These are phyloP conservation scores for Ichneumoninae sp. DNA, from an alignment of 2,888 invertebrate genomes.

Conservation along the genomic window DNA sequence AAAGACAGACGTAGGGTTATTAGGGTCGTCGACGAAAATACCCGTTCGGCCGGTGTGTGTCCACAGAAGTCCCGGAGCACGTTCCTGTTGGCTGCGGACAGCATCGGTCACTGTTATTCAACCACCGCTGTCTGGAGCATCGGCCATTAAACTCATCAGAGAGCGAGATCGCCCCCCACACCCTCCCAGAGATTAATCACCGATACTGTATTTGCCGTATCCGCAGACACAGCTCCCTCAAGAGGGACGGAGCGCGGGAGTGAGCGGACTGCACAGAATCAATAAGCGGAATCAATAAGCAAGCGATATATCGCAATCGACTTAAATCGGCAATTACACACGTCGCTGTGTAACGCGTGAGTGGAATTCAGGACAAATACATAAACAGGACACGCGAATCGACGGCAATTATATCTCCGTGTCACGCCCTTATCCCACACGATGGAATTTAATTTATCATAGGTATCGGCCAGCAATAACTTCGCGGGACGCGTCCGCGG, in stretches of 20 bases:
- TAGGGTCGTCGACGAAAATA: constrained; percentile 30
- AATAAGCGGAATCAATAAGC: constrained; percentile 8
- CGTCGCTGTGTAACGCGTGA: constrained; percentile 14
- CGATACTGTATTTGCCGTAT: constrained; percentile 20
- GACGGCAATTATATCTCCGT: constrained; percentile 24
- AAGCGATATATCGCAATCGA: constrained; percentile 32
- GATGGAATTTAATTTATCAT: constrained; percentile 42
- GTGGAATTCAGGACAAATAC: constrained; percentile 23
- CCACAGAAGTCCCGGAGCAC: constrained; percentile 15
- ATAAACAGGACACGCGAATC: neutral
- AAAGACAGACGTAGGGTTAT: constrained; percentile 17
- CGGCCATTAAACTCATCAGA: constrained; percentile 43
- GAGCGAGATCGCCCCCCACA: neutral
- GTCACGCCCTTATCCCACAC: constrained; percentile 14
- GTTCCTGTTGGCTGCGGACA: constrained; percentile 8
- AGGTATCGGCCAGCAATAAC: constrained; percentile 16
- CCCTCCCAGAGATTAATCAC: constrained; percentile 37
- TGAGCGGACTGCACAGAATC: neutral
- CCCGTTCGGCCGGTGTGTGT: neutral
- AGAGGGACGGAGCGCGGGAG: neutral
- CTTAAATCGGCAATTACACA: constrained; percentile 46
- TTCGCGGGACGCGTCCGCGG: constrained; percentile 2
- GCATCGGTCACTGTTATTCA: constrained; percentile 48
- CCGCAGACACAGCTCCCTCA: neutral
- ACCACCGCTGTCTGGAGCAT: constrained; percentile 33